Evolutionary conservation across 2,113 vertebrate species (phyloP).

Genomic region (Corythornis cristatus): DNA sequence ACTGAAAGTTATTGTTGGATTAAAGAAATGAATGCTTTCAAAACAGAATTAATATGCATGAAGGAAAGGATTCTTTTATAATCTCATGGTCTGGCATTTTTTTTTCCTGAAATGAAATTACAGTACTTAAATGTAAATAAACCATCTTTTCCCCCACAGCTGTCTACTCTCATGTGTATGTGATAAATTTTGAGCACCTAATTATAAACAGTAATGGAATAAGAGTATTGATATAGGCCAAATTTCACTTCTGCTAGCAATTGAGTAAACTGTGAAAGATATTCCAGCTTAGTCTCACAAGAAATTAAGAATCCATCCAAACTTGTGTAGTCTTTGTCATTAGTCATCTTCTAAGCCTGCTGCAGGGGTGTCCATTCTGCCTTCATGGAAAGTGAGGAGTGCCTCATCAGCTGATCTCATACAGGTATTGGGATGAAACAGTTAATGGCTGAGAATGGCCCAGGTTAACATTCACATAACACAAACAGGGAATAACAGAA

Average conservation of each 20-base stretch:
- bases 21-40: constrained; percentile 6
- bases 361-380: background rate
- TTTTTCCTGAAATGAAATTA: constrained; percentile 4
- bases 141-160: background rate
- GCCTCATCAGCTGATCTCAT: background rate
- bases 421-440: background rate
- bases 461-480: background rate
- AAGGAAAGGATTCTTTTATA: background rate
- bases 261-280: background rate
- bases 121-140: constrained; percentile 36
- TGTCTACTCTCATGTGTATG: constrained; percentile 9
- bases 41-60: constrained; percentile 10
- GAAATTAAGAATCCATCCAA: background rate
- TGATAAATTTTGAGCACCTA: constrained; percentile 42
- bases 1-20: background rate
- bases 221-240: background rate
- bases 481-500: background rate
- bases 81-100: background rate
- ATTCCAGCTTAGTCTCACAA: background rate
- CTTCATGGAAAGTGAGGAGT: background rate
- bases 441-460: background rate
- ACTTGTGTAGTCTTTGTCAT: background rate
- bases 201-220: constrained; percentile 17
- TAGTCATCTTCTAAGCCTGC: background rate
- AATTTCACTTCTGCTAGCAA: background rate